Evolutionary conservation across 1,140 invertebrate genomes (phyloP).

Genomic region (Drosophila pandora): DNA sequence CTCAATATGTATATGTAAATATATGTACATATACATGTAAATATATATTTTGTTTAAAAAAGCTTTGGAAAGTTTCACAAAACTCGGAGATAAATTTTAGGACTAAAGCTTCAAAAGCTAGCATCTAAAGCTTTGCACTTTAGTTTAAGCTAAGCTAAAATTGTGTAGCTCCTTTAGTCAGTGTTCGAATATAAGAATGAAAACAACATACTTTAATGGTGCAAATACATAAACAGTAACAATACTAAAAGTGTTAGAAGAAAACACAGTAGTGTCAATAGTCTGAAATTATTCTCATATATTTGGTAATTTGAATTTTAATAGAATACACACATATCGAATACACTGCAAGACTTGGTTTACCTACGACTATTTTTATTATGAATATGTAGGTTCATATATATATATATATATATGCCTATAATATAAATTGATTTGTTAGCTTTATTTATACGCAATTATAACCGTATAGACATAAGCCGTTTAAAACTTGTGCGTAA

Average conservation of each 20-base stretch:
- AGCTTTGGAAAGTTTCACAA: background rate
- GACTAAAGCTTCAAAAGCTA: constrained; percentile 14
- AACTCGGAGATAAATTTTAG: background rate
- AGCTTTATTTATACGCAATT: no score
- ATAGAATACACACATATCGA: no score
- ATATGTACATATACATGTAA: background rate
- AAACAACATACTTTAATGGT: constrained; percentile 6
- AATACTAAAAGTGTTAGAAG: background rate
- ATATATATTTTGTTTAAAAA: background rate
- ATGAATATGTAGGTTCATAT: no score
- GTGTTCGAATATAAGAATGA: constrained; percentile 2
- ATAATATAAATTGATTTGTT: no score
- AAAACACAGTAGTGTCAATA: no score
- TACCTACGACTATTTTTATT: no score
- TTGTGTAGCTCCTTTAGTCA: constrained; percentile 8
- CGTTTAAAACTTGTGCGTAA: no score
- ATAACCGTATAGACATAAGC: no score
- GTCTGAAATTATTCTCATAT: no score
- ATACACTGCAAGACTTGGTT: no score
- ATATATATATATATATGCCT: no score
- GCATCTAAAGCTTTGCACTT: background rate
- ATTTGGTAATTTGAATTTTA: no score
- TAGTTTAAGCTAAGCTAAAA: constrained; percentile 10
- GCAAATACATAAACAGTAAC: background rate
- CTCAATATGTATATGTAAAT: background rate